Base-by-base conservation (phyloP, 2,888 invertebrate genomes). In the Drosophila nigritarsus region DNA sequence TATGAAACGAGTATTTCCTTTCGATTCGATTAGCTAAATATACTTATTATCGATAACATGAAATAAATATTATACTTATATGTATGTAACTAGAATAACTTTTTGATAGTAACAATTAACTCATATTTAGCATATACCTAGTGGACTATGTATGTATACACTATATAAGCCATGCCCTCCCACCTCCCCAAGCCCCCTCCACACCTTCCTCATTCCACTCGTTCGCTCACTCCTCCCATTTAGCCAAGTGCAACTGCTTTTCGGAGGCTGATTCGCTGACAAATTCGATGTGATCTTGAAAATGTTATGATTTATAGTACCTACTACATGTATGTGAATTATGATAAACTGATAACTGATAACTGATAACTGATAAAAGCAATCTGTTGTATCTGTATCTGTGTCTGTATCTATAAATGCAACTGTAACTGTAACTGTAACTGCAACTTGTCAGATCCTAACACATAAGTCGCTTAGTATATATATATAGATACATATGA, bases 11-110 rank as follows among this genome's bases (percentile, higher is more conserved):
- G 49, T 67, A 59, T 71, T 69, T 73, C 60, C 80, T 61, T 68
- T 82, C 68, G 72, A 76, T 67, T 89, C 70, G 54, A 74, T 73
- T 89, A 83, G 84, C 79, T 78, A 72, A 82, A 78, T 77, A 72
- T 73, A 80, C 54, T 54, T 54, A 54, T 45, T 54, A 45, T 67
- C 71, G 64, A 86, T 45, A 55, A 62, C 40, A 67, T 72, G 58
- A 51, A 82, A 45, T 42, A 63, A 32, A 49, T 29, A 55, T 13
- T 53, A 36, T 34, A 38, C 54, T 27, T 38, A 59, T 53, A 60
- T 49, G 38, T 36, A 63, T 69, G 64, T 36, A 54, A 48, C 20
- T 83, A 82, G 75, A 59, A 49, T 82, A 75, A 82, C 67, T 73
- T 82, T 86, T 78, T 79, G 71, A 80, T 78, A 80, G 67, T 55